Evolutionary conservation across 2,797 vertebrate species (phyloP).

Genomic region (Huso huso): DNA sequence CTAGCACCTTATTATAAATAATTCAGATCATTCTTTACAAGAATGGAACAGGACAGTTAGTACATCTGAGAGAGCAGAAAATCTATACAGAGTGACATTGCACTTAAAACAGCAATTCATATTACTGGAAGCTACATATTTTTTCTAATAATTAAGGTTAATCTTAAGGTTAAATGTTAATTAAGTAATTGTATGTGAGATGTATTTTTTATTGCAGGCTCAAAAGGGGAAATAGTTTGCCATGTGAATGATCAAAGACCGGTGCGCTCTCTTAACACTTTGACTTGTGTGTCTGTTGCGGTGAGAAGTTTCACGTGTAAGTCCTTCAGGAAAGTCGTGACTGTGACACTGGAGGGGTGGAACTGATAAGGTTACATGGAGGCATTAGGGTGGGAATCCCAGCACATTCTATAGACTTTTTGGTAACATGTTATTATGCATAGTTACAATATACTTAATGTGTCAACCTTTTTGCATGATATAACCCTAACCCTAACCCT

Average conservation of each 20-base stretch:
- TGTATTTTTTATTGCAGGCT: conserved; percentile 31
- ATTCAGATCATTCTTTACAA: conserved; percentile 57
- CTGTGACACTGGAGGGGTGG: too few relatives aligned
- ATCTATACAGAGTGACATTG: conserved; percentile 64
- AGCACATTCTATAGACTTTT: too few relatives aligned
- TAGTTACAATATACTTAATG: too few relatives aligned
- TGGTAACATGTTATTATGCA: too few relatives aligned
- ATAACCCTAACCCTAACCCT: too few relatives aligned
- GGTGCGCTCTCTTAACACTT: not conserved
- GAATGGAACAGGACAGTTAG: conserved; percentile 53
- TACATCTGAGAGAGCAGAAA: conserved; percentile 60
- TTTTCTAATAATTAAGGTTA: conserved; percentile 45
- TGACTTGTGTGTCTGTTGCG: too few relatives aligned
- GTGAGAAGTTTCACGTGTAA: too few relatives aligned
- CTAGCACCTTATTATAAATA: conserved; percentile 68
- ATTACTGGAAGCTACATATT: conserved; percentile 46
- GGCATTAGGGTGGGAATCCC: too few relatives aligned
- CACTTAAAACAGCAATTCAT: conserved; percentile 66
- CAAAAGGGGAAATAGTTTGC: conserved; percentile 15
- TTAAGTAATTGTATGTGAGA: conserved; percentile 40
- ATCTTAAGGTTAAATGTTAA: conserved; percentile 50
- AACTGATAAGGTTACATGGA: too few relatives aligned
- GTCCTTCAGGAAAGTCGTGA: too few relatives aligned
- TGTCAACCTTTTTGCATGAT: too few relatives aligned
- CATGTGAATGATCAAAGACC: conserved; percentile 11